Percentiles rank a stretch among this genome's conserved stretches.
Conservation (phyloP, 2,113 vertebrate genomes). For the Peromyscus leucopus region DNA sequence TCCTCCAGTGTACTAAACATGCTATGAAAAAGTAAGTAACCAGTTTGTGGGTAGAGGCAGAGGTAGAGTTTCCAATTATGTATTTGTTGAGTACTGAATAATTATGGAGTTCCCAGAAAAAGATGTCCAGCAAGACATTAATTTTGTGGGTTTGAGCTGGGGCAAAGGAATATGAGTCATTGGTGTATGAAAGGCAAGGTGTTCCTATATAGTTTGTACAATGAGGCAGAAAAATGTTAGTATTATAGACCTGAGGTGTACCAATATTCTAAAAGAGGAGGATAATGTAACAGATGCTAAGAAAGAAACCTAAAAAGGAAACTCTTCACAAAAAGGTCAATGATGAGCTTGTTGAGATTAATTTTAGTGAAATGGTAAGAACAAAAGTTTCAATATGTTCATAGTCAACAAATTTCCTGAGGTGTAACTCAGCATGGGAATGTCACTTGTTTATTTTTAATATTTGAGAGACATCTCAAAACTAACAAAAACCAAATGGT, state of each 20-base stretch:
- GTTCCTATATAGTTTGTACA: not conserved
- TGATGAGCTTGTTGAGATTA: not conserved
- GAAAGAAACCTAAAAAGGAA: not conserved
- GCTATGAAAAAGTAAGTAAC: too few relatives aligned
- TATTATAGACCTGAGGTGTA: not conserved
- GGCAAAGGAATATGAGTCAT: not conserved
- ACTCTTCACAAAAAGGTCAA: not conserved
- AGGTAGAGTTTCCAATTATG: not conserved
- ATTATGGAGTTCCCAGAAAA: not conserved
- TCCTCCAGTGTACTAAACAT: not conserved
- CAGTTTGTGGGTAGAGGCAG: not conserved
- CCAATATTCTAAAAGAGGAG: not conserved
- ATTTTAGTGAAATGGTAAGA: conserved; percentile 1
- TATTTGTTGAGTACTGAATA: not conserved
- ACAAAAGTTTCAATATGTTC: not conserved
- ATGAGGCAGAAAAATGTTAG: not conserved
- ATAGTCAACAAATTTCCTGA: not conserved
- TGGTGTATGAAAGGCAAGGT: not conserved
- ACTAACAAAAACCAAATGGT: not conserved
- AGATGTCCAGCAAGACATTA: not conserved
- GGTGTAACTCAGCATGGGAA: not conserved
- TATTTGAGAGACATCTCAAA: not conserved
- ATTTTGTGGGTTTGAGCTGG: not conserved
- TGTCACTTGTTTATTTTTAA: not conserved
- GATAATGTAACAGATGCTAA: not conserved